Conservation (phyloP, 2,113 vertebrate species). For the Cephalophus harveyi region DNA sequence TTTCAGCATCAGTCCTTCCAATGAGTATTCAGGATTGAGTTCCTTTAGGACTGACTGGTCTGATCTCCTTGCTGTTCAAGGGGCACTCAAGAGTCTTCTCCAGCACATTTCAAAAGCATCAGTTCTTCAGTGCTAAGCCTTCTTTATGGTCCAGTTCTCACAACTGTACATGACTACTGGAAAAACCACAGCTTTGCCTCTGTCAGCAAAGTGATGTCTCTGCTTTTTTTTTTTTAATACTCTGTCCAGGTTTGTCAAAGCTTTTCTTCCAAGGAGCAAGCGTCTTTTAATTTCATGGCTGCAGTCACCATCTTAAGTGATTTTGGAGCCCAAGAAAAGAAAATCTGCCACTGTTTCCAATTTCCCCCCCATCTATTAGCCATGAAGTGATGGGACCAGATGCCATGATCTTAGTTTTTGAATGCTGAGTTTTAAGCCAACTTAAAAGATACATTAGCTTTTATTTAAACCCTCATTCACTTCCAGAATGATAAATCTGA, state of each 20-base stretch:
- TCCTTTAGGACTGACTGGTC: not conserved
- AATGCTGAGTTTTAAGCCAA: not conserved
- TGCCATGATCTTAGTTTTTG: not conserved
- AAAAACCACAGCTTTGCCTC: not conserved
- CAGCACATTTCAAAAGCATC: not conserved
- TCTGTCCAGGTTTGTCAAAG: not conserved
- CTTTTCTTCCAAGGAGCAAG: not conserved
- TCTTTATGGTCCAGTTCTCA: not conserved
- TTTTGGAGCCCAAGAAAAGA: not conserved
- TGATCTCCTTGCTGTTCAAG: not conserved
- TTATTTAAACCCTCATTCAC: not conserved
- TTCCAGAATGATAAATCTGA: not conserved
- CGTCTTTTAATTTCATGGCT: not conserved
- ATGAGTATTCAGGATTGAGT: not conserved
- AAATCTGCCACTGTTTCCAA: not conserved
- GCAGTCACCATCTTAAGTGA: not conserved
- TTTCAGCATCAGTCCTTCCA: not conserved
- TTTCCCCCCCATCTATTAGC: not conserved
- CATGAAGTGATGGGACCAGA: not conserved
- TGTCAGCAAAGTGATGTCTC: not conserved
- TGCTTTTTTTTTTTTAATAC: not conserved
- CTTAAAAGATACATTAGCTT: not conserved
- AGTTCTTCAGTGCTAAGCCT: not conserved
- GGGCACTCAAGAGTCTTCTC: not conserved
- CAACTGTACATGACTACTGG: not conserved